Percentiles rank a stretch among this genome's conserved stretches.
Conservation (phyloP, 92 coral and sea anemone species). For the Parazoanthus atlanticus region DNA sequence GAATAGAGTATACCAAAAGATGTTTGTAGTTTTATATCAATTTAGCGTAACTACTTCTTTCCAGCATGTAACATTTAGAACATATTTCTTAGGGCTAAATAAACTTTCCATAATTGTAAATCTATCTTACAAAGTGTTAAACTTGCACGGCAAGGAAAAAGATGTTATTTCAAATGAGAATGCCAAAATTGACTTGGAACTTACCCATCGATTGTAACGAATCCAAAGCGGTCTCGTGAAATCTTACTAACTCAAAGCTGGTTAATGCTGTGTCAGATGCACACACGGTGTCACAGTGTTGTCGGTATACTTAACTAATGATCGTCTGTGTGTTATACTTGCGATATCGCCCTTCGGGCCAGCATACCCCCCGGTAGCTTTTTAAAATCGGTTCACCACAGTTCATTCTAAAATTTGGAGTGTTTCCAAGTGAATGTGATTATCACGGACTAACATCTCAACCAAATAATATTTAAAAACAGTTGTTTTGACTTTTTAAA, state of each 20-base stretch:
- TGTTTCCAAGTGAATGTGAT: conserved; percentile 1
- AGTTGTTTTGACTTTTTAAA: not conserved
- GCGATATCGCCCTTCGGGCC: not conserved
- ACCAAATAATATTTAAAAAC: not conserved
- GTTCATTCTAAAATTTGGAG: not conserved
- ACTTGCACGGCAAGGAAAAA: not conserved
- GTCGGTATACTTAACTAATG: not conserved
- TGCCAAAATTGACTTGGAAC: not conserved
- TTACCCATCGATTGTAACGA: not conserved
- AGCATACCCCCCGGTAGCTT: conserved; percentile 3
- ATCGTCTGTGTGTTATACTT: not conserved
- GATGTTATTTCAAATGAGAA: too few species aligned
- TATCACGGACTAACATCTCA: not conserved
- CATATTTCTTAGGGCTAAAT: not conserved
- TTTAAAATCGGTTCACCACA: not conserved
- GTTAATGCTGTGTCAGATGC: not conserved
- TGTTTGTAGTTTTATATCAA: not conserved
- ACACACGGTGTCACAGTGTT: not conserved
- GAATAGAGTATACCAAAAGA: too few species aligned
- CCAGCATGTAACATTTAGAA: not conserved
- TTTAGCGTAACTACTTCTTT: too few species aligned
- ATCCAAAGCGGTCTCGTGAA: not conserved
- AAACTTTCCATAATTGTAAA: not conserved
- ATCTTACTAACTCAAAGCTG: not conserved
- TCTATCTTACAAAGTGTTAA: too few species aligned